Conservation (phyloP, 2,797 vertebrate species). For the Acanthis flammea region DNA sequence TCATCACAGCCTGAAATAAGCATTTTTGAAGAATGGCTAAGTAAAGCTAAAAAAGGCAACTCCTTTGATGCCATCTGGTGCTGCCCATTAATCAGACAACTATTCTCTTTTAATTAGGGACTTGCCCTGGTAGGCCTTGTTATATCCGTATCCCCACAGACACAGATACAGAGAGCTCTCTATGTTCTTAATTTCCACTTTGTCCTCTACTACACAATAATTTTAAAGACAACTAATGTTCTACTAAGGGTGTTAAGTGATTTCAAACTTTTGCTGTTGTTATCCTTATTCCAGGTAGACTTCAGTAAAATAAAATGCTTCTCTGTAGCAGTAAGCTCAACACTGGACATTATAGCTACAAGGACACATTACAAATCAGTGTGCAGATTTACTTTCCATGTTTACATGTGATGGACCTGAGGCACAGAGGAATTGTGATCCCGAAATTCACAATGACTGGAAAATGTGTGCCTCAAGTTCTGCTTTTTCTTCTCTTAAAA, state of each 20-base stretch:
- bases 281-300: neutral
- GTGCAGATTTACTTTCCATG: neutral
- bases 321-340: neutral
- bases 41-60: neutral
- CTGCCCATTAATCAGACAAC: constrained; percentile 3
- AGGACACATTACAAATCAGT: neutral
- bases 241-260: neutral
- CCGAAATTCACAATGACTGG: neutral
- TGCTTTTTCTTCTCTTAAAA: neutral
- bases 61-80: constrained; percentile 9
- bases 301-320: neutral
- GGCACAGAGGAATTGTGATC: neutral
- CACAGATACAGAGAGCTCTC: neutral
- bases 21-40: constrained; percentile 4
- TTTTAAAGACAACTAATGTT: neutral
- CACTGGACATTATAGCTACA: neutral
- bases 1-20: neutral
- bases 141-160: neutral
- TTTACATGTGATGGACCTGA: neutral
- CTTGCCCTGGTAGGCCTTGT: neutral
- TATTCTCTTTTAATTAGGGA: constrained; percentile 9
- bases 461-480: neutral
- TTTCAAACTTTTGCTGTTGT: neutral
- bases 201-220: neutral
- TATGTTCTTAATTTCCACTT: neutral